These are phyloP conservation scores for Unio pictorum DNA, from an alignment of 2,888 invertebrate genomes.

Conservation along the genomic window DNA sequence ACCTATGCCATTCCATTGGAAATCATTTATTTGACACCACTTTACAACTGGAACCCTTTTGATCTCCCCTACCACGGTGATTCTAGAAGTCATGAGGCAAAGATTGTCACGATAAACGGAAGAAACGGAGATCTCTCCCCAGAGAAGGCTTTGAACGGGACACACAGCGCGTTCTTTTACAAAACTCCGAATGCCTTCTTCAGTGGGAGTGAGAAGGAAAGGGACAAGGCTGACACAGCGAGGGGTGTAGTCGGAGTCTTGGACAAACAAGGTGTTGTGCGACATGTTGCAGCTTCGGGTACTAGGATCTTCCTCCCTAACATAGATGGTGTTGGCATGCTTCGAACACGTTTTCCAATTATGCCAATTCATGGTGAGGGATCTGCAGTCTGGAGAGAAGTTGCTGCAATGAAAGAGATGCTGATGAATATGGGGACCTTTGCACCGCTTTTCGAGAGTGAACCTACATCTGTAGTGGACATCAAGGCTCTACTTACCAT, in stretches of 20 bases:
- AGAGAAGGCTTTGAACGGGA: slow-evolving; percentile 44
- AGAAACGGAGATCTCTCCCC: slow-evolving; percentile 25
- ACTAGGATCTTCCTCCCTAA: slow-evolving; percentile 40
- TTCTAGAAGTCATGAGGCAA: not conserved
- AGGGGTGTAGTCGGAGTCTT: slow-evolving; percentile 44
- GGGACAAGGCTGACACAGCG: slow-evolving; percentile 30
- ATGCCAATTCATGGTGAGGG: slow-evolving; percentile 52
- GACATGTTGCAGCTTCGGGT: slow-evolving; percentile 41
- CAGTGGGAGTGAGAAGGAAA: slow-evolving; percentile 15
- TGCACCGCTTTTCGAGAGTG: slow-evolving; percentile 29
- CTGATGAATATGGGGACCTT: slow-evolving; percentile 43
- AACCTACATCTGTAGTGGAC: slow-evolving; percentile 24
- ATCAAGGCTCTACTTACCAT: slow-evolving; percentile 11
- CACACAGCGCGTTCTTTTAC: slow-evolving; percentile 31
- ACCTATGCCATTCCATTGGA: slow-evolving; percentile 62
- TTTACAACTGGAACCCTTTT: slow-evolving; percentile 61
- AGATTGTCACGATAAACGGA: not conserved
- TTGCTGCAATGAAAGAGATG: slow-evolving; percentile 46
- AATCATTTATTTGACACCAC: slow-evolving; percentile 58
- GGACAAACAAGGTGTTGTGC: slow-evolving; percentile 37
- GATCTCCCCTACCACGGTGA: slow-evolving; percentile 32
- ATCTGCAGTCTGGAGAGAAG: slow-evolving; percentile 46
- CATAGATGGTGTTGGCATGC: slow-evolving; percentile 50
- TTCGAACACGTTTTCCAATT: slow-evolving; percentile 57
- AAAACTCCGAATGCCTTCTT: slow-evolving; percentile 45